A percentile compares a stretch with the other conserved stretches of the same genome.
Conservation (phyloP, 2,888 invertebrate genomes). For the Pherbina coryleti region DNA sequence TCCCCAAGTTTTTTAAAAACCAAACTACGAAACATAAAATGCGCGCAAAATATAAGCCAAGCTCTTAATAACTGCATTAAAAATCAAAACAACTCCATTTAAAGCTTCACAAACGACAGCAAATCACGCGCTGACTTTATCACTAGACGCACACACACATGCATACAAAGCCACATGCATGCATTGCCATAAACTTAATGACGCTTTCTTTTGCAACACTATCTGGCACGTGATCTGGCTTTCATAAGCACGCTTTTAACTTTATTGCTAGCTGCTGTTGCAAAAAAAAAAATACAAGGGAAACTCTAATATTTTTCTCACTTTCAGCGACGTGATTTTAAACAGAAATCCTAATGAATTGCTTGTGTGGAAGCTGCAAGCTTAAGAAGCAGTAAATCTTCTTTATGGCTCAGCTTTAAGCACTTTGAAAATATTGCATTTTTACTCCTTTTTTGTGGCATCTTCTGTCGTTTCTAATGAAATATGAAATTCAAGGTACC, state of each 20-base stretch:
- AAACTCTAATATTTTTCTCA: slow-evolving; percentile 32
- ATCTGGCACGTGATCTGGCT: slow-evolving; percentile 28
- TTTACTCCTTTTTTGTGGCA: too few relatives aligned
- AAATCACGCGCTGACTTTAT: slow-evolving; percentile 10
- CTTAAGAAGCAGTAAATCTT: slow-evolving; percentile 16
- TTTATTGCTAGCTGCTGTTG: not conserved
- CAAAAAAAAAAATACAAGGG: not conserved
- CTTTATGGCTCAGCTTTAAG: not conserved
- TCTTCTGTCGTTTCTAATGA: too few relatives aligned
- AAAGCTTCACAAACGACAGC: slow-evolving; percentile 52
- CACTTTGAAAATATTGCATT: too few relatives aligned
- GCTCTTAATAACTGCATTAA: slow-evolving; percentile 10
- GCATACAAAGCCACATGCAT: slow-evolving; percentile 2
- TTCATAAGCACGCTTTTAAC: not conserved
- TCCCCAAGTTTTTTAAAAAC: too few relatives aligned
- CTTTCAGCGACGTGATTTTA: slow-evolving; percentile 35
- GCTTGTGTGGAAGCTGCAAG: not conserved
- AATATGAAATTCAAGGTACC: too few relatives aligned
- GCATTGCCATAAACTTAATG: slow-evolving; percentile 31
- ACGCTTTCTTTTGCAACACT: slow-evolving; percentile 15
- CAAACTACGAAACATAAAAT: not conserved
- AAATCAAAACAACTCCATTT: not conserved
- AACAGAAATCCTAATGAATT: slow-evolving; percentile 34
- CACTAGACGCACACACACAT: slow-evolving; percentile 5
- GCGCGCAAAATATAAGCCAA: slow-evolving; percentile 27